Base-by-base conservation (phyloP, 2,888 invertebrate genomes). In the Hermaeophaga mercurialis region DNA sequence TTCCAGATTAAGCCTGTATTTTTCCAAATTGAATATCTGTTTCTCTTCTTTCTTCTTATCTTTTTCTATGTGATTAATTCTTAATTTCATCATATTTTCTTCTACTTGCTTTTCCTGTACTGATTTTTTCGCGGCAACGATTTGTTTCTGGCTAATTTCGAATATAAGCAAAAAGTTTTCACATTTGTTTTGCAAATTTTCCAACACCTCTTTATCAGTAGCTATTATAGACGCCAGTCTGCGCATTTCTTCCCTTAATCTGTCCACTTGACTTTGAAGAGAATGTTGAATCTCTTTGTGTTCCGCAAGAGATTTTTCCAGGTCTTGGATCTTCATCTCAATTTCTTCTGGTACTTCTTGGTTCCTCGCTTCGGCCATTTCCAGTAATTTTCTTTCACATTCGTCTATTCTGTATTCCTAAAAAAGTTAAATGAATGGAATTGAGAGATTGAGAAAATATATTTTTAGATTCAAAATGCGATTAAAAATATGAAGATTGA, bases 1-100 rank as follows among this genome's bases (percentile, higher is more conserved):
- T 67, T 89, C 86, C 7, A 91, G 80, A 68, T 88, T 84, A 46
- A 89, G 75, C 22, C 85, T 82, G 69, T 88, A 87, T 72, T 84
- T 86, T 66, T 89, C 86, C 50, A 90, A 75, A 59, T 82, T 82
- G 72, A 84, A 88, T 9, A 87, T 85, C 65, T 82, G 80, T 67
- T 85, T 82, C 43, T 84, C 84, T 61, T 88, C 83, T 50, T 83
- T 83, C 1, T 81, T 79, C 43, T 88, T 80, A 3, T 86, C 83
- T 46, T 84, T 83, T 56, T 85, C 82, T 22, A 87, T 82, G 70
- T 90, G 87, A 45, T 82, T 82, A 6, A 87, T 84, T 18, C 85
- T 82, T 70, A 92, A 81, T 56, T 85, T 80, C 65, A 89, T 69
- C 52, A 90, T 80, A 65, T 87, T 89, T 62, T 89, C 84, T 48